Conservation (phyloP, 2,797 vertebrate genomes). For the Tragopan temminckii region DNA sequence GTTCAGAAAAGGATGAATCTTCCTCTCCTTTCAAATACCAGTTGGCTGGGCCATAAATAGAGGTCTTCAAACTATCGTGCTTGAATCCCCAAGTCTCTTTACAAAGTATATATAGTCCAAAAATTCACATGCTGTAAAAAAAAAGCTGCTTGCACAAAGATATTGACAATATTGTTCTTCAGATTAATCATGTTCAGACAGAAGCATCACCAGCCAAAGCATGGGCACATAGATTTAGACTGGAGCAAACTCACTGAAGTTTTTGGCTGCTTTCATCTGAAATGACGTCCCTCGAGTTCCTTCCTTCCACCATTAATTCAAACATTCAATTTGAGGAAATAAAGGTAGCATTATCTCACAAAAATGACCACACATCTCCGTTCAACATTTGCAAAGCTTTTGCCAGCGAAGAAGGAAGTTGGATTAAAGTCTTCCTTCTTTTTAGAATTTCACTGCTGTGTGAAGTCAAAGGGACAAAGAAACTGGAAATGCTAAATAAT, state of each 20-base stretch:
- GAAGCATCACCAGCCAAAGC: neutral
- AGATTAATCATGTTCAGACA: neutral
- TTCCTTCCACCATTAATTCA: neutral
- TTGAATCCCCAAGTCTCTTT: neutral
- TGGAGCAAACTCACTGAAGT: neutral
- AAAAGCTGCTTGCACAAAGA: neutral
- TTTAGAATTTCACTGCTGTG: conserved; percentile 30
- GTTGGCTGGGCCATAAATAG: neutral
- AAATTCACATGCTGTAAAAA: neutral
- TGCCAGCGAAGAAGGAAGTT: neutral
- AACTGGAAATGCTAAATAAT: conserved; percentile 26
- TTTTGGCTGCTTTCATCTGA: neutral
- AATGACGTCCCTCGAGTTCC: neutral
- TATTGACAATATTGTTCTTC: neutral
- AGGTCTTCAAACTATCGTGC: neutral
- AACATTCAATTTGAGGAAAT: neutral
- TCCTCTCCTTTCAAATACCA: neutral
- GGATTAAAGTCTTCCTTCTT: conserved; percentile 50
- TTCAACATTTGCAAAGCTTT: neutral
- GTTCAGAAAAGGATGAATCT: neutral
- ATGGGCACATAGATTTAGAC: neutral
- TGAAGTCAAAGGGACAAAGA: conserved; percentile 15
- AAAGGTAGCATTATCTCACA: neutral
- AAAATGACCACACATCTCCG: neutral
- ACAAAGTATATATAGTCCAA: neutral